phyloP scores from a whole-genome alignment of 2,113 vertebrate genomes.

The Macrotus californicus region DNA sequence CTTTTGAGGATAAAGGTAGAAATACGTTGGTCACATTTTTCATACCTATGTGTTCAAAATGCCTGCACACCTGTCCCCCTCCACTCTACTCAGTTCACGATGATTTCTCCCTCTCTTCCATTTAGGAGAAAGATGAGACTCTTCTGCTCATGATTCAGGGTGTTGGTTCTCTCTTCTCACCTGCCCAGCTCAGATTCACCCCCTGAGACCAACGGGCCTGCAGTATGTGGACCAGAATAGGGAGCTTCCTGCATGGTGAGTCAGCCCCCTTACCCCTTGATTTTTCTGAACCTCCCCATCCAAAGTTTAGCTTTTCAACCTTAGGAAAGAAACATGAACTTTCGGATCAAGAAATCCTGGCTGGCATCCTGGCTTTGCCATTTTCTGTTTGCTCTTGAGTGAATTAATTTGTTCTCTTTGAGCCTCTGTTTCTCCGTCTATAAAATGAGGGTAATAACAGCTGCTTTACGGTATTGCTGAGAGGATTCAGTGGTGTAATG shows the following conservation, averaged over 20 bases:
- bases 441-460: background rate
- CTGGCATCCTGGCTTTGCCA: background rate
- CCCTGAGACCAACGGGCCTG: background rate
- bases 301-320: background rate
- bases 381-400: background rate
- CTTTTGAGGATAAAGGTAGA: background rate
- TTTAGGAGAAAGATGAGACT: background rate
- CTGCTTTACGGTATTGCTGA: background rate
- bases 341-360: background rate
- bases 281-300: background rate
- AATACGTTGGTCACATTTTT: background rate
- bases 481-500: background rate
- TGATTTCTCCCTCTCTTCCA: background rate
- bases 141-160: background rate
- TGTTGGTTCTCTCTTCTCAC: background rate
- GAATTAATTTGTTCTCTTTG: background rate
- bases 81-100: background rate
- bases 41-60: background rate
- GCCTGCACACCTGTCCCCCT: background rate
- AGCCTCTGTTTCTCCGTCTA: background rate
- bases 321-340: background rate
- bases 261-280: accelerated
- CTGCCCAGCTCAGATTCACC: background rate
- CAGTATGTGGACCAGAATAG: background rate
- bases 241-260: background rate